Percentiles rank a stretch among this genome's conserved stretches.
phyloP scores from a whole-genome alignment of 1,140 invertebrate species.

The Drosophila ironensis region DNA sequence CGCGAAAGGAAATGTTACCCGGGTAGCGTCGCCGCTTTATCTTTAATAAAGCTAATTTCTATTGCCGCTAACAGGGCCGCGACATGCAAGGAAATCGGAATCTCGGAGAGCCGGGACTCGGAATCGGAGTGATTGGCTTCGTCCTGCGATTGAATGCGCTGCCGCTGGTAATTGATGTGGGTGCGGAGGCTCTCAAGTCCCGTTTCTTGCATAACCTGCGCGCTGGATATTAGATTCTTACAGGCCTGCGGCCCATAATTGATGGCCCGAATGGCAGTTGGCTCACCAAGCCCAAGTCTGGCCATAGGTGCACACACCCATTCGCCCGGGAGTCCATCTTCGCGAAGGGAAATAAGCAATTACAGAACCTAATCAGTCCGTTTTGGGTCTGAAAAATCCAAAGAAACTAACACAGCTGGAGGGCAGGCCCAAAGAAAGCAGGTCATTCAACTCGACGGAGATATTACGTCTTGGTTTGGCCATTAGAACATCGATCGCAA shows the following conservation, averaged over 20 bases:
- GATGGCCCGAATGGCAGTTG: constrained; percentile 46
- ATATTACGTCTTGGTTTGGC: too few species aligned
- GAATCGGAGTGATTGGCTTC: constrained; percentile 16
- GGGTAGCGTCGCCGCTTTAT: constrained; percentile 51
- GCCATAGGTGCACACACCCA: not conserved
- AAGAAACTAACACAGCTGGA: too few species aligned
- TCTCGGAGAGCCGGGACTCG: constrained; percentile 21
- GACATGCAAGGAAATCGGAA: constrained; percentile 60
- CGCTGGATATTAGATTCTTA: too few species aligned
- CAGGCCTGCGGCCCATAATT: constrained; percentile 69
- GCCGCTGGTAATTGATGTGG: constrained; percentile 51
- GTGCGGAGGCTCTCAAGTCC: constrained; percentile 15
- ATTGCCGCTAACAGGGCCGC: constrained; percentile 66
- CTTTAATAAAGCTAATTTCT: constrained; percentile 80
- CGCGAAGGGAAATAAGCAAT: constrained; percentile 13
- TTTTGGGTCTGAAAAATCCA: too few species aligned
- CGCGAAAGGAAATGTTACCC: constrained; percentile 62
- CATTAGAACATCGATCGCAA: too few species aligned
- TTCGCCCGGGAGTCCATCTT: constrained; percentile 6
- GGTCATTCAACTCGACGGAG: too few species aligned
- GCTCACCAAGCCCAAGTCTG: constrained; percentile 63
- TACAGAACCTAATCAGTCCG: constrained; percentile 1
- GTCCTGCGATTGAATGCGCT: constrained; percentile 45
- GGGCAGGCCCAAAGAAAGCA: too few species aligned
- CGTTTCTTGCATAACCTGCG: constrained; percentile 49